These are phyloP conservation scores for Camptogramma bilineatum DNA, from an alignment of 2,888 invertebrate species.

Conservation along the genomic window DNA sequence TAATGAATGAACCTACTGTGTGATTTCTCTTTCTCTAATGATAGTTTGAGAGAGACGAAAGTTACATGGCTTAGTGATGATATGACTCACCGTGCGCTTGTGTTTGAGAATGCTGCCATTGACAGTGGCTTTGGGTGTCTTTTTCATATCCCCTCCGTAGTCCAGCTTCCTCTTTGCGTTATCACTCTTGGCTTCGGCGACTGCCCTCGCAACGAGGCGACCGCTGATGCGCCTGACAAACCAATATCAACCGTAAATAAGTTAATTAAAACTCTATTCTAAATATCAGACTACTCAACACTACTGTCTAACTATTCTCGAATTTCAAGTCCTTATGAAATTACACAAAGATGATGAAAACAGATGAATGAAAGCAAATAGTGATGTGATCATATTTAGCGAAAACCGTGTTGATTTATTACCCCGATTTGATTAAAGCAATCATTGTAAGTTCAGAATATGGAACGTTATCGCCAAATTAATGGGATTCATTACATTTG, in stretches of 20 bases:
- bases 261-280: neutral
- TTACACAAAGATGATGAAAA: too few species aligned
- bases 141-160: conserved; percentile 61
- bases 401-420: too few species aligned
- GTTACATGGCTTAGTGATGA: too few species aligned
- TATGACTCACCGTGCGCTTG: conserved; percentile 70
- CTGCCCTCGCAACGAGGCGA: conserved; percentile 68
- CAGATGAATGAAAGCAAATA: too few species aligned
- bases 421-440: too few species aligned
- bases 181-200: conserved; percentile 60
- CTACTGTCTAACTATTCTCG: too few species aligned
- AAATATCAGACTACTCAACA: neutral
- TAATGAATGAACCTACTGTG: too few species aligned
- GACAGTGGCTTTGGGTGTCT: conserved; percentile 65
- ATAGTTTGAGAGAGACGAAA: too few species aligned
- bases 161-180: conserved; percentile 72
- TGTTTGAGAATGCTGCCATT: conserved; percentile 78
- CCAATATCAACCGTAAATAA: conserved; percentile 6
- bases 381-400: too few species aligned
- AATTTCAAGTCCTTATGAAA: too few species aligned
- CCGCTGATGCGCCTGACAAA: conserved; percentile 73
- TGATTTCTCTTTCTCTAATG: too few species aligned
- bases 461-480: neutral
- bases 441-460: conserved; percentile 1
- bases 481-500: too few species aligned